A percentile compares a stretch with the other conserved stretches of the same genome.
phyloP scores from a whole-genome alignment of 2,888 invertebrate genomes.

The Linyphia triangularis region DNA sequence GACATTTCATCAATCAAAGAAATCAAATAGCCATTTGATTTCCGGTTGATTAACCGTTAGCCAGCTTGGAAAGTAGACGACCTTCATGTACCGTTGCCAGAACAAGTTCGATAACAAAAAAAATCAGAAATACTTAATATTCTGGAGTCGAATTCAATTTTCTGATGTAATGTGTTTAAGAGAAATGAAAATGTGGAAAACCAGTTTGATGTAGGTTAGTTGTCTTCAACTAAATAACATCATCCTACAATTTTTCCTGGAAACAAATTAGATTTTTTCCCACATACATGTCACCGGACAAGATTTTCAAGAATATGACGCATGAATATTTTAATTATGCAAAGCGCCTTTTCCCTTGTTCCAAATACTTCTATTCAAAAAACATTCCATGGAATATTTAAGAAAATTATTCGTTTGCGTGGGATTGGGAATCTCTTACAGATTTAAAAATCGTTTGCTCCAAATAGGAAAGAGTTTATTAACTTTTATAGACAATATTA shows the following conservation, averaged over 20 bases:
- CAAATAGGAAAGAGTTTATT: too few relatives aligned
- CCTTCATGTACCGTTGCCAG: conserved; percentile 50
- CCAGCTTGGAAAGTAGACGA: conserved; percentile 10
- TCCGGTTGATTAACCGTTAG: conserved; percentile 62
- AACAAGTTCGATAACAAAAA: conserved; percentile 49
- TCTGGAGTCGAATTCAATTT: not conserved
- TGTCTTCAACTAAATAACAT: conserved; percentile 1
- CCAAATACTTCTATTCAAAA: not conserved
- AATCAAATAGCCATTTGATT: conserved; percentile 17
- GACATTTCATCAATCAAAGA: conserved; percentile 12
- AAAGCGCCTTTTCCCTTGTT: not conserved
- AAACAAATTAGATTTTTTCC: conserved; percentile 6
- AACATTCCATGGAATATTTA: not conserved
- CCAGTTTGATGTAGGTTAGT: conserved; percentile 59
- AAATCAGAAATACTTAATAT: not conserved
- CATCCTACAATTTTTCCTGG: not conserved
- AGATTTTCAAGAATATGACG: conserved; percentile 39
- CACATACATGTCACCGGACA: not conserved
- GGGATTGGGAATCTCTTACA: not conserved
- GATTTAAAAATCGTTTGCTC: too few relatives aligned
- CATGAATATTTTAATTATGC: conserved; percentile 24
- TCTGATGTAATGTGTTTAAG: conserved; percentile 15
- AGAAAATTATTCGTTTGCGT: not conserved
- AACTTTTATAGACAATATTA: too few relatives aligned
- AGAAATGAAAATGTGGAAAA: conserved; percentile 7